Conservation (phyloP, 2,888 invertebrate genomes). For the Carterocephalus palaemon region DNA sequence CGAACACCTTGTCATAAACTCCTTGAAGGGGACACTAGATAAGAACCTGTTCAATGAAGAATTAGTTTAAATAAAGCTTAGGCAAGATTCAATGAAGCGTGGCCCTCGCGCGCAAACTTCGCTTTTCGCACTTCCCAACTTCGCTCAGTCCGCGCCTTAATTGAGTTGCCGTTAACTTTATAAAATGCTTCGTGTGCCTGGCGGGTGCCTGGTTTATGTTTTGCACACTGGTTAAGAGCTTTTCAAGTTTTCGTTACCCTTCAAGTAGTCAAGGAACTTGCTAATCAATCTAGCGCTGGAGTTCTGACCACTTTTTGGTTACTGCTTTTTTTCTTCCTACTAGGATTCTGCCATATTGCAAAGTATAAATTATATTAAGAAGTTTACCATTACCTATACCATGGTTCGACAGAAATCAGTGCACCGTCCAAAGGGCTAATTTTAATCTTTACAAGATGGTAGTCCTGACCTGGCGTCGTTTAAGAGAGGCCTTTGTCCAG, state of each 20-base stretch:
- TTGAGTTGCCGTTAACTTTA: constrained; percentile 69
- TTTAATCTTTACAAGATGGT: too few species aligned
- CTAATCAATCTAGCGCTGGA: constrained; percentile 8
- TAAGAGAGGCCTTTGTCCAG: too few species aligned
- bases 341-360: too few species aligned
- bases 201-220: constrained; percentile 67
- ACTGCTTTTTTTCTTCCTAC: too few species aligned
- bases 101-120: constrained; percentile 48
- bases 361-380: too few species aligned
- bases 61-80: constrained; percentile 26
- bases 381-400: too few species aligned
- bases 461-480: too few species aligned
- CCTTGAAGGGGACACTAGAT: too few species aligned
- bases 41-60: too few species aligned
- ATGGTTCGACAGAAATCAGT: too few species aligned
- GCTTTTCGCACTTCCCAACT: constrained; percentile 44
- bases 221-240: constrained; percentile 64
- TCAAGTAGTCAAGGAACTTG: constrained; percentile 27
- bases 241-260: constrained; percentile 59
- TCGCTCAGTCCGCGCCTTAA: constrained; percentile 62
- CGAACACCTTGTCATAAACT: too few species aligned
- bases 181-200: constrained; percentile 66
- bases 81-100: constrained; percentile 55
- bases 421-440: too few species aligned
- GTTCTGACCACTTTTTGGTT: constrained; percentile 3